Conservation (phyloP, 2,797 vertebrate genomes). For the Apogon hyalosoma region DNA sequence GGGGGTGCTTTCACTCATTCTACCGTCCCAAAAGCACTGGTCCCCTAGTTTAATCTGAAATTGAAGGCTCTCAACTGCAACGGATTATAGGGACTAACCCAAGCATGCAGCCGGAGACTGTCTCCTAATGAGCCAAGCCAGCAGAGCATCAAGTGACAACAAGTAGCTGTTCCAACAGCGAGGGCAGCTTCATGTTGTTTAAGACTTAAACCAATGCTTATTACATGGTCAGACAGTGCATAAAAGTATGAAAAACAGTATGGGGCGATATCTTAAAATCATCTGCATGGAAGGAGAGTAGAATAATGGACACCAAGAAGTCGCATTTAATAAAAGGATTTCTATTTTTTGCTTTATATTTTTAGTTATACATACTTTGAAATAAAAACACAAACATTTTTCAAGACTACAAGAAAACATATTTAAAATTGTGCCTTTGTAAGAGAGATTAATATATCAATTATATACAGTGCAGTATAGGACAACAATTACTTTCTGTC, state of each 20-base stretch:
- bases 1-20: slow-evolving; percentile 52
- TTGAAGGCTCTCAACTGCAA: slow-evolving; percentile 72
- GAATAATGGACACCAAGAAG: slow-evolving; percentile 58
- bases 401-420: slow-evolving; percentile 87
- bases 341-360: slow-evolving; percentile 81
- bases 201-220: slow-evolving; percentile 4
- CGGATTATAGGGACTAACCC: slow-evolving; percentile 69
- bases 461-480: slow-evolving; percentile 91
- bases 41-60: slow-evolving; percentile 77
- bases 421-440: slow-evolving; percentile 87
- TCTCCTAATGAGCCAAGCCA: slow-evolving; percentile 65
- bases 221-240: slow-evolving; percentile 17
- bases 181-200: slow-evolving; percentile 12
- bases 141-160: slow-evolving; percentile 67
- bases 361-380: slow-evolving; percentile 89
- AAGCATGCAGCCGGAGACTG: slow-evolving; percentile 53
- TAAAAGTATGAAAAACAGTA: not conserved
- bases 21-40: slow-evolving; percentile 59
- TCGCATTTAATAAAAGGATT: slow-evolving; percentile 75
- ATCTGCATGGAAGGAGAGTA: slow-evolving; percentile 26
- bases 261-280: not conserved
- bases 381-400: slow-evolving; percentile 89
- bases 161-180: slow-evolving; percentile 41
- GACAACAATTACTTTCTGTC: slow-evolving; percentile 80
- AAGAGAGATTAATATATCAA: slow-evolving; percentile 87